phyloP scores from a whole-genome alignment of 1,140 invertebrate species.

The Scaptomyza hsui region DNA sequence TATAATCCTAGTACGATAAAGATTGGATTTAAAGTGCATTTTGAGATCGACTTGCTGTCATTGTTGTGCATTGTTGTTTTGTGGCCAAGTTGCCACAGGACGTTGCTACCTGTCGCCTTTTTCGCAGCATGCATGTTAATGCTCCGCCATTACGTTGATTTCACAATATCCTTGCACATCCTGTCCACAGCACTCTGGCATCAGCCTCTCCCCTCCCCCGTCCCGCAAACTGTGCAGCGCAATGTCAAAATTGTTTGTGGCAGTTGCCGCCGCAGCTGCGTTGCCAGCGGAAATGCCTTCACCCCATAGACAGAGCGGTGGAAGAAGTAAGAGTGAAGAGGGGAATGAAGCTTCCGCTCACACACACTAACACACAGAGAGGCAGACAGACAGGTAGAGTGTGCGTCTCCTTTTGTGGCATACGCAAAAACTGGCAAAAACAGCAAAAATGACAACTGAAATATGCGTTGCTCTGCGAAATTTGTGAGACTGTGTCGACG shows the following conservation, averaged over 20 bases:
- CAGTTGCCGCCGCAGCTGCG: conserved; percentile 71
- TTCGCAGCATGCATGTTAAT: conserved; percentile 66
- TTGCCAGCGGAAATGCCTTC: conserved; percentile 70
- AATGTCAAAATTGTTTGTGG: conserved; percentile 80
- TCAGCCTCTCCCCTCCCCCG: not conserved
- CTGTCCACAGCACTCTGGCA: conserved; percentile 47
- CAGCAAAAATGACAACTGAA: conserved; percentile 76
- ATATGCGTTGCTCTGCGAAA: conserved; percentile 64
- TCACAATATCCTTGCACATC: conserved; percentile 79
- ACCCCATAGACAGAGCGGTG: conserved; percentile 19
- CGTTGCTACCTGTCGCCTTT: conserved; percentile 49
- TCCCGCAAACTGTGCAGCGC: conserved; percentile 43
- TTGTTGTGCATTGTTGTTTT: conserved; percentile 19
- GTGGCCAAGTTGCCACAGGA: conserved; percentile 34
- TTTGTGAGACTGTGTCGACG: conserved; percentile 36
- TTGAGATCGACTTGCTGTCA: not conserved
- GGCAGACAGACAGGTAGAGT: not conserved
- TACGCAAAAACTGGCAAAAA: conserved; percentile 69
- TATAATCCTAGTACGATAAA: too few relatives aligned
- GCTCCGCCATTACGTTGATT: conserved; percentile 74
- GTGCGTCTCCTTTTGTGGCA: conserved; percentile 34
- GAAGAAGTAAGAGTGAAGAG: not conserved
- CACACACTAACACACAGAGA: conserved; percentile 14
- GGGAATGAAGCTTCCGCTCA: conserved; percentile 18
- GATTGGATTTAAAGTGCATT: conserved; percentile 16